A percentile compares a stretch with the other conserved stretches of the same genome.
Conservation (phyloP, 2,113 vertebrate genomes). For the Acinonyx jubatus region DNA sequence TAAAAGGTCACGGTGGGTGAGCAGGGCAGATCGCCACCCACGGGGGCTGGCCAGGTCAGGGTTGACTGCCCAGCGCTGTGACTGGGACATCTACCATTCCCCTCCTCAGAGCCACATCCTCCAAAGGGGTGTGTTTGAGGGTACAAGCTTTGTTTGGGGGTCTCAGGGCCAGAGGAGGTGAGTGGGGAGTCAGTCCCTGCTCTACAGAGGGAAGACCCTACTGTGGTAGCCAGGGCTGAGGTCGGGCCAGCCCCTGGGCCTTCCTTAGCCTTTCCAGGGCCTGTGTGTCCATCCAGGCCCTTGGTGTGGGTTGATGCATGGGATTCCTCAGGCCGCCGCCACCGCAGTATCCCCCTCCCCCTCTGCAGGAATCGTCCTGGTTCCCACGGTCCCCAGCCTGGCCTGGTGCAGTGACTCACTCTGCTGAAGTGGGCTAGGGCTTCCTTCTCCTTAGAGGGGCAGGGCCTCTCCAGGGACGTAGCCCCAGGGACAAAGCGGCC, state of each 20-base stretch:
- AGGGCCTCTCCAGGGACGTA: constrained; percentile 35
- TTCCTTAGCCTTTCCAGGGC: neutral
- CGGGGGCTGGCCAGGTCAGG: neutral
- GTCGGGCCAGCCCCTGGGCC: neutral
- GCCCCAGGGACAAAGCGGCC: neutral
- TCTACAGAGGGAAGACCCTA: too few relatives aligned
- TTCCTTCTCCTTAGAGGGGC: neutral
- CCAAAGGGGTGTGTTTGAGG: neutral
- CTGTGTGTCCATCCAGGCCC: neutral
- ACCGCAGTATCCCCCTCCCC: neutral
- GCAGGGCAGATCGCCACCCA: neutral
- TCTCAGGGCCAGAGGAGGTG: neutral
- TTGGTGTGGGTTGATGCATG: neutral
- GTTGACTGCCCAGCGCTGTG: neutral
- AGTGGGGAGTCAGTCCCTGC: neutral
- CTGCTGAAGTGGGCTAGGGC: neutral
- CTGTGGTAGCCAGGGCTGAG: neutral
- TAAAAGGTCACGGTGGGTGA: neutral
- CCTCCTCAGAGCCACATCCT: neutral
- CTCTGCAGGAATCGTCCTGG: constrained; percentile 37
- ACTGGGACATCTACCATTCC: neutral
- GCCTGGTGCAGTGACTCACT: constrained; percentile 63
- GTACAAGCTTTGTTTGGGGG: neutral
- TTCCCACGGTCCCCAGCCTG: constrained; percentile 67
- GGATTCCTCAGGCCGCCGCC: neutral